phyloP scores from a whole-genome alignment of 2,888 invertebrate species.

The Liopterus haemorrhoidalis region DNA sequence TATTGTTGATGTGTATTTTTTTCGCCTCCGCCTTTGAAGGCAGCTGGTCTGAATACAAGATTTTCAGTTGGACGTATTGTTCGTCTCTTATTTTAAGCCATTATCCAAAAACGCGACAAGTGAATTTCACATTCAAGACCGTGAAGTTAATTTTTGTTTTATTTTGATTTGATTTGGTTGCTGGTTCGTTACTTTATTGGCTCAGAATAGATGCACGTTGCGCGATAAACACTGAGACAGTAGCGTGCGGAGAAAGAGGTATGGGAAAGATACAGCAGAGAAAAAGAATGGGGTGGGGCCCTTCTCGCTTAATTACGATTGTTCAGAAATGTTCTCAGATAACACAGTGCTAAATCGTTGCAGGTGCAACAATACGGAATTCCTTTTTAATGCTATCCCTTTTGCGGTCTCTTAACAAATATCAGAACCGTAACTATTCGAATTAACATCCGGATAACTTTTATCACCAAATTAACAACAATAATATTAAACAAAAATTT shows the following conservation, averaged over 20 bases:
- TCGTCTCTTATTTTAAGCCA: constrained; percentile 16
- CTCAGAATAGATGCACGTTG: not conserved
- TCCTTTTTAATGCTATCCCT: constrained; percentile 17
- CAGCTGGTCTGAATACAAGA: no score
- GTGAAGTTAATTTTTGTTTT: constrained; percentile 3
- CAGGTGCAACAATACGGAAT: constrained; percentile 21
- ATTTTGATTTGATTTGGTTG: not conserved
- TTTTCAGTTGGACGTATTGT: constrained; percentile 5
- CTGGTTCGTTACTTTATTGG: not conserved
- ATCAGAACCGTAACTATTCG: no score
- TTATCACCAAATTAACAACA: no score
- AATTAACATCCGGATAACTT: no score
- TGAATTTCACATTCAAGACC: constrained; percentile 11
- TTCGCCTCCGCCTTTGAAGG: constrained; percentile 1
- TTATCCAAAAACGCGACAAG: constrained; percentile 13
- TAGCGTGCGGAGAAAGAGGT: not conserved
- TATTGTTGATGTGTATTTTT: no score
- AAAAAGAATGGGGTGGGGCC: not conserved
- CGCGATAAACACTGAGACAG: not conserved
- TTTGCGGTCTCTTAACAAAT: no score
- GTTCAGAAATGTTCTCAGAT: constrained; percentile 16
- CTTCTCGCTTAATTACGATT: constrained; percentile 12
- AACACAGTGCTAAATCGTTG: constrained; percentile 20
- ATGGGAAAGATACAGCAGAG: not conserved
- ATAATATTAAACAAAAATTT: no score